phyloP scores from a whole-genome alignment of 2,113 vertebrate species.

The Erpornis zantholeuca region DNA sequence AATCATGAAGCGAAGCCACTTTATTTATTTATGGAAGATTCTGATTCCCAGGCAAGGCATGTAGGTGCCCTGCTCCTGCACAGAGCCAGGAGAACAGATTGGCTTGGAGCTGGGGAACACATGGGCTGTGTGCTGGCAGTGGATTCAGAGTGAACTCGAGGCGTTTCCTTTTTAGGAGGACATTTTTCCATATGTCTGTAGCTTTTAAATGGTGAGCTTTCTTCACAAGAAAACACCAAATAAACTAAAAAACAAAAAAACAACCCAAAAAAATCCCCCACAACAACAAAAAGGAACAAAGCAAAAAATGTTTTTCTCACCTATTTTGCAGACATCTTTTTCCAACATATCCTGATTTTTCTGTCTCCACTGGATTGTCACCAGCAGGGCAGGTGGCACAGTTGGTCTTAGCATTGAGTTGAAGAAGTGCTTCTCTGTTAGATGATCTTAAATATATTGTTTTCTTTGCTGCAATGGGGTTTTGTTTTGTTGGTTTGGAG shows the following conservation, averaged over 20 bases:
- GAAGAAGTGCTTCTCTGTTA: not conserved
- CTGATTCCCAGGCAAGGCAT: not conserved
- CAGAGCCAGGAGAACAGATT: slow-evolving; percentile 16
- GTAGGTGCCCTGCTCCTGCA: not conserved
- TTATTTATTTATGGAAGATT: not conserved
- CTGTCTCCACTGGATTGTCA: not conserved
- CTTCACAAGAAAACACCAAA: not conserved
- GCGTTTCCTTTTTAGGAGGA: not conserved
- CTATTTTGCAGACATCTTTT: not conserved
- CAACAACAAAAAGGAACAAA: not conserved
- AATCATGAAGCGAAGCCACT: not conserved
- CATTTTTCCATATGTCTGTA: not conserved
- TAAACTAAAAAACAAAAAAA: not conserved
- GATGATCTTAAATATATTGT: not conserved
- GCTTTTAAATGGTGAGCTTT: not conserved
- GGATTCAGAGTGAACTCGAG: not conserved
- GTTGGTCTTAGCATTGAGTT: not conserved
- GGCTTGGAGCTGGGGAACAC: not conserved
- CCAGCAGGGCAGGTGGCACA: not conserved
- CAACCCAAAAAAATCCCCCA: fast-evolving
- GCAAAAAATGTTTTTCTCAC: not conserved
- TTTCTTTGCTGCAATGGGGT: not conserved
- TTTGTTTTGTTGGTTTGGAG: not conserved
- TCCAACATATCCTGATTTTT: not conserved
- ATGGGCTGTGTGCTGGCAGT: not conserved